Percentiles rank a stretch among this genome's conserved stretches.
phyloP scores from a whole-genome alignment of 2,113 vertebrate species.

The Dasyornis broadbenti region DNA sequence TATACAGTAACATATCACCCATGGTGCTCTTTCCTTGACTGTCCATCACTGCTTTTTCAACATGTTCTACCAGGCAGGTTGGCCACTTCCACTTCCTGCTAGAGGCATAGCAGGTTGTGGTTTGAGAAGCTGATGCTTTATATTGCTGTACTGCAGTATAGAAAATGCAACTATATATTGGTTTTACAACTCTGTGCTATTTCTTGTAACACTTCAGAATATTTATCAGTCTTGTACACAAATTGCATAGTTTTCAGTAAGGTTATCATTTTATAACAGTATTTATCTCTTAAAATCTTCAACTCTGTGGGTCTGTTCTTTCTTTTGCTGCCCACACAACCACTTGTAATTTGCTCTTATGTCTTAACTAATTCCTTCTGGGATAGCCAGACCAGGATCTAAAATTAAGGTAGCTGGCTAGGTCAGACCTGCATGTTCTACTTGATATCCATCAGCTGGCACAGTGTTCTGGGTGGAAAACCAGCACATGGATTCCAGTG shows the following conservation, averaged over 20 bases:
- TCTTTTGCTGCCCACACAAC: not conserved
- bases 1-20: not conserved
- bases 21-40: not conserved
- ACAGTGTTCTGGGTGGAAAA: not conserved
- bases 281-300: not conserved
- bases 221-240: slow-evolving; percentile 19
- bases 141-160: not conserved
- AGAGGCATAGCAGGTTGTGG: not conserved
- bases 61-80: not conserved
- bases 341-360: not conserved
- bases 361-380: not conserved
- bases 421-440: not conserved
- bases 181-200: slow-evolving; percentile 33
- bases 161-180: slow-evolving; percentile 13
- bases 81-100: not conserved
- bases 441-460: not conserved
- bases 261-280: not conserved
- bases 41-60: not conserved
- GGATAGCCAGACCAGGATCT: not conserved
- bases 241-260: not conserved
- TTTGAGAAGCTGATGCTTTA: not conserved
- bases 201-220: slow-evolving; percentile 32
- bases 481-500: not conserved
- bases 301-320: not conserved
- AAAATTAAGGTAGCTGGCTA: not conserved